Evolutionary conservation across 2,888 invertebrate genomes (phyloP), one percentile per base, ranked within the genome.

Genomic region (Limenitis camilla): DNA sequence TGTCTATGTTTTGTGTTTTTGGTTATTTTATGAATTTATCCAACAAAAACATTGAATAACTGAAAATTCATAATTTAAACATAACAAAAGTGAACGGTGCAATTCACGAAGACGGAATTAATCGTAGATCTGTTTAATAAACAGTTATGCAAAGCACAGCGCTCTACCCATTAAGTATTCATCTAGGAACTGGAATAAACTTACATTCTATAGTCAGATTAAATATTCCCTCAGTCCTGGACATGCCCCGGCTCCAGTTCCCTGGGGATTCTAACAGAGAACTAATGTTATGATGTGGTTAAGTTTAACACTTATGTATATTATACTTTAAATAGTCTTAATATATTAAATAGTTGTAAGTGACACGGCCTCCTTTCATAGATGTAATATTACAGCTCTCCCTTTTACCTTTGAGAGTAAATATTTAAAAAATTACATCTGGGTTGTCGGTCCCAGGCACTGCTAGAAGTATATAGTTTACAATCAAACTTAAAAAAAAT

Each of bases 61-160:
- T 36, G n/a, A 10, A 36, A n/a, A 36, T 36, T 10, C 10, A 36
- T 36, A 10, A 3, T 36, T 10, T n/a, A 36, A 36, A 36, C n/a
- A 36, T 36, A 36, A 36, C 10, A 10, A 4, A 36, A 36, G 5
- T 36, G n/a, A 36, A 36, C 35, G 5, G 10, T 36, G 35, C 44
- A n/a, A 39, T 53, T 53, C 53, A 36, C 19, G 45, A 43, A 31
- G 7, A 49, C 35, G n/a, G 43, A 32, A 44, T 40, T 41, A 11
- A 49, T 45, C 33, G 19, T 29, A 30, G 30, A 41, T 49, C 40
- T 40, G 40, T 40, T 49, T 49, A 53, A 53, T 41, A 53, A 49
- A 53, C 53, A 53, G 53, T 53, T 53, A 53, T 53, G 49, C 53
- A 45, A 49, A 53, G 44, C 49, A 53, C 53, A 53, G 45, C 35